phyloP scores from a whole-genome alignment of 2,113 vertebrate genomes.

The Campylomormyrus numenius region DNA sequence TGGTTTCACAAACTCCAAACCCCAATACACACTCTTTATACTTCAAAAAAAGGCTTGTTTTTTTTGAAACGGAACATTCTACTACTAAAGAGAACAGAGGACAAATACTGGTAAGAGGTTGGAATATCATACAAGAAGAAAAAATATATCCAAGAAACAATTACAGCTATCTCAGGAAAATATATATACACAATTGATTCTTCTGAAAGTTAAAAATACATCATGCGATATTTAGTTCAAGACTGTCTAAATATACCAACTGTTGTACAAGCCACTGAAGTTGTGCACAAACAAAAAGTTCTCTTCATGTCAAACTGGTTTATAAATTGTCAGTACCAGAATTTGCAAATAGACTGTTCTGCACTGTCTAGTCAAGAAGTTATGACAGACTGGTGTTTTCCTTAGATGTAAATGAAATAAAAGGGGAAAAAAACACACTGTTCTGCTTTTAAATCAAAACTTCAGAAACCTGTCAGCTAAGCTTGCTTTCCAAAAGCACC shows the following conservation, averaged over 20 bases:
- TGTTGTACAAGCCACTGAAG: constrained; percentile 64
- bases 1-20: constrained; percentile 92
- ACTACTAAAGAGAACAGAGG: constrained; percentile 75
- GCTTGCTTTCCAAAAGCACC: constrained; percentile 38
- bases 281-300: constrained; percentile 71
- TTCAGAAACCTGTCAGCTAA: constrained; percentile 56
- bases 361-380: background rate
- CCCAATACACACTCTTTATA: constrained; percentile 86
- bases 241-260: constrained; percentile 61
- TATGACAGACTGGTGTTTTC: constrained; percentile 62
- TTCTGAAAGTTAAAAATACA: constrained; percentile 84
- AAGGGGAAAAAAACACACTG: constrained; percentile 61
- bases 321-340: constrained; percentile 76
- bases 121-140: constrained; percentile 84
- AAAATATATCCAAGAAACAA: constrained; percentile 82
- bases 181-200: constrained; percentile 84
- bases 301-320: constrained; percentile 62
- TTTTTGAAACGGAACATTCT: constrained; percentile 73
- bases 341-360: constrained; percentile 24
- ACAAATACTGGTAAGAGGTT: constrained; percentile 83
- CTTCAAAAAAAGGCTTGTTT: constrained; percentile 75
- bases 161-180: constrained; percentile 85
- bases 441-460: constrained; percentile 58
- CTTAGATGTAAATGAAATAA: constrained; percentile 71
- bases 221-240: constrained; percentile 84